Evolutionary conservation across 2,797 vertebrate species (phyloP).

Genomic region (Takifugu rubripes): DNA sequence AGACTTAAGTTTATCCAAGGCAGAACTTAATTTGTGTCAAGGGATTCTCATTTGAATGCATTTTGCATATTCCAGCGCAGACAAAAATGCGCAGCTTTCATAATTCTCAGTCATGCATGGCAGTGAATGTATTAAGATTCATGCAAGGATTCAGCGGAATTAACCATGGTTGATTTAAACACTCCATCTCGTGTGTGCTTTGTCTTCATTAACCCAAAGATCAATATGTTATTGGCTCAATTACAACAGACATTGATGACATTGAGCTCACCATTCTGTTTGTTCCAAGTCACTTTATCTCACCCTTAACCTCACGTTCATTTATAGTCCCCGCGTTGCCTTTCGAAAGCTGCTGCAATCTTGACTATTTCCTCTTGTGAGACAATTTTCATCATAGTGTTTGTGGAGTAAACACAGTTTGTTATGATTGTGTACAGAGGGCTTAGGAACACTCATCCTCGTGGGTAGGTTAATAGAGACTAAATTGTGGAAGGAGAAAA

Average conservation of each 20-base stretch:
- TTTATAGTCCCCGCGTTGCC: slow-evolving; percentile 2
- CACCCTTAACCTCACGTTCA: slow-evolving; percentile 46
- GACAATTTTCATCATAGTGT: slow-evolving; percentile 50
- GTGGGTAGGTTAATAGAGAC: slow-evolving; percentile 45
- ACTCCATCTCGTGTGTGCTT: slow-evolving; percentile 51
- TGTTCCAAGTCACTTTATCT: slow-evolving; percentile 61
- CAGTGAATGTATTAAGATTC: slow-evolving; percentile 46
- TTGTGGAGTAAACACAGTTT: slow-evolving; percentile 59
- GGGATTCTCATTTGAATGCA: slow-evolving; percentile 19
- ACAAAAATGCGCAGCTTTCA: slow-evolving; percentile 24
- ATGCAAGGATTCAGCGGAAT: slow-evolving; percentile 40
- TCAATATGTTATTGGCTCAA: slow-evolving; percentile 73
- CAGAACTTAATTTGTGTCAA: slow-evolving; percentile 14
- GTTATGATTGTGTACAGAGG: slow-evolving; percentile 43
- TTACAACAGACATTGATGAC: slow-evolving; percentile 66
- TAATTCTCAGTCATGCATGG: slow-evolving; percentile 19
- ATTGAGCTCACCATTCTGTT: slow-evolving; percentile 63
- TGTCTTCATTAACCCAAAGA: slow-evolving; percentile 74
- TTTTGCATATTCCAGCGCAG: slow-evolving; percentile 1
- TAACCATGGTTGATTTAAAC: slow-evolving; percentile 50
- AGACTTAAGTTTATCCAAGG: neutral
- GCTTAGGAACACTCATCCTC: slow-evolving; percentile 20
- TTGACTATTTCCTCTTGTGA: slow-evolving; percentile 21
- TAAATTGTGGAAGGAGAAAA: slow-evolving; percentile 34
- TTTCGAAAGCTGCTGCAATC: slow-evolving; percentile 14